Conservation (phyloP, 30 jellyfish, hydroid and myxozoan genomes). For the Thelohanellus kitauei region DNA sequence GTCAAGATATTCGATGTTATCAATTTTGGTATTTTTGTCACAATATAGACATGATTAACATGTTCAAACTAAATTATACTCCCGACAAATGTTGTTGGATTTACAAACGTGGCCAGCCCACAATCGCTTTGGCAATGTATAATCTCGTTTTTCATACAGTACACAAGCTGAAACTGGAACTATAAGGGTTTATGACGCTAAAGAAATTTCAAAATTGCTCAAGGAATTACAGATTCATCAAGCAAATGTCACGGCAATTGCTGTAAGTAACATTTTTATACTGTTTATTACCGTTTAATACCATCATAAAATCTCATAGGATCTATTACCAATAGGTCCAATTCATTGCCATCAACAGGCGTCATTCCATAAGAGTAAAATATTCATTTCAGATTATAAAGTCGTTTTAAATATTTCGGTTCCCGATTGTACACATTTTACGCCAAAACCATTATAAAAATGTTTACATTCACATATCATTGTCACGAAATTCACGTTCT, state of each 20-base stretch:
- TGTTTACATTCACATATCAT: too few species aligned
- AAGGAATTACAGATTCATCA: slow-evolving; percentile 16
- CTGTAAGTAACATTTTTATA: too few species aligned
- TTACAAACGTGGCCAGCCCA: slow-evolving; percentile 40
- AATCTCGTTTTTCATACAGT: slow-evolving; percentile 3
- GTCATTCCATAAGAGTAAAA: too few species aligned
- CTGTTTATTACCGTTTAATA: too few species aligned
- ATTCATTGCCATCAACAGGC: too few species aligned
- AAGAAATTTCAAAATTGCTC: slow-evolving; percentile 18
- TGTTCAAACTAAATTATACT: slow-evolving; percentile 23
- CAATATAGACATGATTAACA: slow-evolving; percentile 42
- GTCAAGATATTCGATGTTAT: slow-evolving; percentile 59
- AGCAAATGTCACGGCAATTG: slow-evolving; percentile 23
- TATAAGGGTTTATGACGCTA: slow-evolving; percentile 32
- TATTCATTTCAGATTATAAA: too few species aligned
- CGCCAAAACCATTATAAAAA: too few species aligned
- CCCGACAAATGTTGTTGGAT: slow-evolving; percentile 50
- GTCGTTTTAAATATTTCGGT: too few species aligned
- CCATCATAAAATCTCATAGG: too few species aligned
- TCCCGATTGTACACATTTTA: too few species aligned
- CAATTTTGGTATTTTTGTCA: slow-evolving; percentile 27
- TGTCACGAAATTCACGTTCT: too few species aligned
- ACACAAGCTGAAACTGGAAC: slow-evolving; percentile 16
- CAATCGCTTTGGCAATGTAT: slow-evolving; percentile 47
- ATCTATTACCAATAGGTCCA: too few species aligned